Percentiles rank a stretch among this genome's conserved stretches.
Evolutionary conservation across 2,113 vertebrate genomes (phyloP).

Genomic region (Rhinopomastus cyanomelas): DNA sequence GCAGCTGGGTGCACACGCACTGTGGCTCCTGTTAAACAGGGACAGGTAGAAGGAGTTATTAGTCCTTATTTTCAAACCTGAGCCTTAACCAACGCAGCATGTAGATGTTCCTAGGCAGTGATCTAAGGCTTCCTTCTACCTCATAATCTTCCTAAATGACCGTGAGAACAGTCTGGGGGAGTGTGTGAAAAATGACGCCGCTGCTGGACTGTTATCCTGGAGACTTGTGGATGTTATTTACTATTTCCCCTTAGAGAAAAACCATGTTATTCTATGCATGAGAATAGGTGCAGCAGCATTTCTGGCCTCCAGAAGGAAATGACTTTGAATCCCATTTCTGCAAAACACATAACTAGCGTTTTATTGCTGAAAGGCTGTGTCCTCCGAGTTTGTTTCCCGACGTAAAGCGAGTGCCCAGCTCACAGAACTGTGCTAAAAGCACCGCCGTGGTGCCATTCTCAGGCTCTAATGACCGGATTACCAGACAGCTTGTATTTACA

Average conservation of each 20-base stretch:
- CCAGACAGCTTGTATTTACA: background rate
- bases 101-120: background rate
- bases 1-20: background rate
- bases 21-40: background rate
- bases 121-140: background rate
- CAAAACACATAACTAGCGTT: background rate
- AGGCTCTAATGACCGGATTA: background rate
- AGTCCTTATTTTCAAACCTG: background rate
- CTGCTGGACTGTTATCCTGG: fast-evolving
- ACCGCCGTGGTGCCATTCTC: background rate
- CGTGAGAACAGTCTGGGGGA: background rate
- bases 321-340: background rate
- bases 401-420: background rate
- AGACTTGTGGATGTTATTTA: background rate
- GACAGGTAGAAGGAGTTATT: background rate
- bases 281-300: background rate
- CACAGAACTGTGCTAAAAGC: background rate
- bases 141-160: background rate
- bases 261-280: background rate
- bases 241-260: background rate
- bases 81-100: background rate
- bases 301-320: background rate
- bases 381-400: background rate
- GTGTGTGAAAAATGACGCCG: background rate
- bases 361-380: background rate